Percentiles rank a stretch among this genome's conserved stretches.
These are phyloP conservation scores for Furcifer pardalis DNA, from an alignment of 2,797 vertebrate species.

Conservation along the genomic window DNA sequence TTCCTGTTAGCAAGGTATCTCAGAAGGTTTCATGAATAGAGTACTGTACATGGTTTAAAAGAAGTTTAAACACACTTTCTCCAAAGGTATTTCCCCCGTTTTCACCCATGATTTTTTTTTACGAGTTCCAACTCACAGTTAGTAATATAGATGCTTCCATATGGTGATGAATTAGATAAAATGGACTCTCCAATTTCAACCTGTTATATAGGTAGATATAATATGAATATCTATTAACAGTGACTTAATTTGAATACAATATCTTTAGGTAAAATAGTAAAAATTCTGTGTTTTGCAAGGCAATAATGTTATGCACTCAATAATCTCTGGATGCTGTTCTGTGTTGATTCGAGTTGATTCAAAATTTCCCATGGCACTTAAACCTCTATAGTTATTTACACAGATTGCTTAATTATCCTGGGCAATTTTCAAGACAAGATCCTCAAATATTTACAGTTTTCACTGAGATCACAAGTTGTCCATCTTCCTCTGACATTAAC, in stretches of 20 bases:
- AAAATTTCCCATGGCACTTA: too few species aligned
- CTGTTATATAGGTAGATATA: not conserved
- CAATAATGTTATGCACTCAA: not conserved
- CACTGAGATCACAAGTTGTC: too few species aligned
- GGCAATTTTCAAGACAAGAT: too few species aligned
- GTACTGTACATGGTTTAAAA: not conserved
- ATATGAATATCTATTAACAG: too few species aligned
- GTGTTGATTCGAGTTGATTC: too few species aligned
- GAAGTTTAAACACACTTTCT: not conserved
- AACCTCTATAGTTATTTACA: too few species aligned
- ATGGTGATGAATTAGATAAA: not conserved
- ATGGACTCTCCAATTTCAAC: slow-evolving; percentile 4
- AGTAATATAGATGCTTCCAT: not conserved
- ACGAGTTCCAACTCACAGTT: not conserved
- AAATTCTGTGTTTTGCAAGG: not conserved
- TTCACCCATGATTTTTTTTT: not conserved
- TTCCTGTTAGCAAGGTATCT: not conserved
- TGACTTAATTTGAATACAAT: too few species aligned
- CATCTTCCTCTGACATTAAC: too few species aligned
- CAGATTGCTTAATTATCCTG: too few species aligned
- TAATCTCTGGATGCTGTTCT: not conserved
- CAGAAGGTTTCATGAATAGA: not conserved
- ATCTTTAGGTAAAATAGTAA: not conserved
- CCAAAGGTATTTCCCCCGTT: not conserved
- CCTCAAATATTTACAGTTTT: too few species aligned